Evolutionary conservation across 2,888 invertebrate genomes (phyloP).

Genomic region (Erebia ligea): DNA sequence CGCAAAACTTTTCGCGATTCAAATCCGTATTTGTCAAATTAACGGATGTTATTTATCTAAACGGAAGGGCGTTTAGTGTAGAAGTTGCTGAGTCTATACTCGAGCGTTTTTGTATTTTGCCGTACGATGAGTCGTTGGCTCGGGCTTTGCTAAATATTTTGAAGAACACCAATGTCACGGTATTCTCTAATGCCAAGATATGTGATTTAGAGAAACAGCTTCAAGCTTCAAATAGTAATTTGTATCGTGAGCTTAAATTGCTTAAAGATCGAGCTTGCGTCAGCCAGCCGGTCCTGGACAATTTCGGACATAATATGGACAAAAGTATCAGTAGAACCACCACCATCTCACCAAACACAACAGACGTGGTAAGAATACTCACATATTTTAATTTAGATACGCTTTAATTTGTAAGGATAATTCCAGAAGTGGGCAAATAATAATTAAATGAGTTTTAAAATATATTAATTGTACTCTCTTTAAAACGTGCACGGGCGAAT

Average conservation of each 20-base stretch:
- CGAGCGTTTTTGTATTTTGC: conserved; percentile 66
- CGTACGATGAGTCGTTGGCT: conserved; percentile 54
- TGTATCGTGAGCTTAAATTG: conserved; percentile 48
- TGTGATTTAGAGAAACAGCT: conserved; percentile 56
- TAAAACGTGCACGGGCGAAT: too few species aligned
- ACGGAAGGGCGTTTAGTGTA: conserved; percentile 49
- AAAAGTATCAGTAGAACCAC: conserved; percentile 31
- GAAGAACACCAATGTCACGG: conserved; percentile 51
- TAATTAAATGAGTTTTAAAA: too few species aligned
- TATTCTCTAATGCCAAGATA: conserved; percentile 56
- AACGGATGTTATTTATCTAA: conserved; percentile 53
- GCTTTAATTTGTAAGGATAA: too few species aligned
- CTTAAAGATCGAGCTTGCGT: conserved; percentile 37
- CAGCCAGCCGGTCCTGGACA: conserved; percentile 19
- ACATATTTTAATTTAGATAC: neutral
- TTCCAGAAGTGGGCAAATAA: too few species aligned
- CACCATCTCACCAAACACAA: conserved; percentile 61
- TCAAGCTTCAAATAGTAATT: conserved; percentile 37
- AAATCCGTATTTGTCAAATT: conserved; percentile 62
- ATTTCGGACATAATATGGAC: conserved; percentile 24
- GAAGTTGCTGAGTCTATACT: conserved; percentile 56
- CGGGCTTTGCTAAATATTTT: conserved; percentile 56
- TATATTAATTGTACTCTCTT: too few species aligned
- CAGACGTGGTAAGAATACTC: conserved; percentile 58
- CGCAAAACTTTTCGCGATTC: conserved; percentile 71